phyloP scores from a whole-genome alignment of 2,888 invertebrate species.

The Dolomedes plantarius region DNA sequence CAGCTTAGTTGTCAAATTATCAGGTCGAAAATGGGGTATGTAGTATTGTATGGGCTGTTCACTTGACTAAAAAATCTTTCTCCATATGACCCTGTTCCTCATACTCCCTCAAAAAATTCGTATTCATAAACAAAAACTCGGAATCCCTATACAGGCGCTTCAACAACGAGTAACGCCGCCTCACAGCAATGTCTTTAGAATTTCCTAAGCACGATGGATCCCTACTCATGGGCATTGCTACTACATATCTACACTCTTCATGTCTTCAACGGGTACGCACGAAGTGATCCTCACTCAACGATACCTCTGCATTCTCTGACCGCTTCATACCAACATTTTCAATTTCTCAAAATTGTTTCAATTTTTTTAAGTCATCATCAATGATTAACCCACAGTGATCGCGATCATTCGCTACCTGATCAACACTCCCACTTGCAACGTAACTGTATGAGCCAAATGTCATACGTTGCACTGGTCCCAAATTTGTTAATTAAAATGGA shows the following conservation, averaged over 20 bases:
- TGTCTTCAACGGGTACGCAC: slow-evolving; percentile 7
- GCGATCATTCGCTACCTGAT: too few species aligned
- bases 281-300: not conserved
- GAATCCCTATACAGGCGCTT: not conserved
- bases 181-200: not conserved
- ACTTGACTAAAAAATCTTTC: not conserved
- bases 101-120: too few species aligned
- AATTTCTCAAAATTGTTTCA: too few species aligned
- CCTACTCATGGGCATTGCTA: slow-evolving; percentile 11
- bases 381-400: not conserved
- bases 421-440: too few species aligned
- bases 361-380: not conserved
- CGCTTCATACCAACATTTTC: not conserved
- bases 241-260: slow-evolving; percentile 7
- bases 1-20: too few species aligned
- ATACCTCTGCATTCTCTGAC: not conserved
- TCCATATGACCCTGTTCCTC: not conserved
- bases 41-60: not conserved
- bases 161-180: not conserved
- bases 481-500: too few species aligned
- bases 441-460: too few species aligned
- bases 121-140: not conserved
- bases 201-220: slow-evolving; percentile 11
- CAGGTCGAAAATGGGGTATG: not conserved
- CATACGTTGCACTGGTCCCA: too few species aligned